A percentile compares a stretch with the other conserved stretches of the same genome.
phyloP scores from a whole-genome alignment of 2,888 invertebrate genomes.

The Esperia sulphurella region DNA sequence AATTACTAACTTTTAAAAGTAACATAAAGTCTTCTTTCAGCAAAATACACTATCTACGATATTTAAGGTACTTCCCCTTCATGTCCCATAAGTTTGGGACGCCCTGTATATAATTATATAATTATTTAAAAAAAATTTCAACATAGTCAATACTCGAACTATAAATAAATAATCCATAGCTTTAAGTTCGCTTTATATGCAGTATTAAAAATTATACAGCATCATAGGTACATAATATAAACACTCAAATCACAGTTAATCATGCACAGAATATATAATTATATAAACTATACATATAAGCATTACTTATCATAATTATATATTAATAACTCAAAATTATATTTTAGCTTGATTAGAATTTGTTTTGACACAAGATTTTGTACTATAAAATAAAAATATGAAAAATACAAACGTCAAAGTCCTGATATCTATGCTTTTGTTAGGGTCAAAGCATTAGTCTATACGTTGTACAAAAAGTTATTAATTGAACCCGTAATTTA shows the following conservation, averaged over 20 bases:
- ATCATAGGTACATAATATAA: slow-evolving; percentile 14
- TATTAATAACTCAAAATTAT: no score
- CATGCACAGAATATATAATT: slow-evolving; percentile 16
- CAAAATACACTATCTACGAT: no score
- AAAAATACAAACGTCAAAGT: neutral
- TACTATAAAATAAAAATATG: neutral
- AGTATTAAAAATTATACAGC: slow-evolving; percentile 17
- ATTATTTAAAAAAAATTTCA: neutral
- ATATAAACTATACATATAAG: neutral
- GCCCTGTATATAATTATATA: no score
- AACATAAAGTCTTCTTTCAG: no score
- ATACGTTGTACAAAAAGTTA: no score
- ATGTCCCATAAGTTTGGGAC: no score
- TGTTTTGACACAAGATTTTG: neutral
- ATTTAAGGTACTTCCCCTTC: no score
- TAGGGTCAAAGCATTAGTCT: no score
- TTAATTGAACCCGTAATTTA: no score
- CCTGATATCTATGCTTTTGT: no score
- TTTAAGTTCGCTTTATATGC: slow-evolving; percentile 11
- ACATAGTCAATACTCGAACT: neutral
- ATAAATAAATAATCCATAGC: slow-evolving; percentile 7
- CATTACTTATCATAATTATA: no score
- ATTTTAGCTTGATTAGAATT: neutral
- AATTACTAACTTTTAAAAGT: no score
- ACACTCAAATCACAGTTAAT: slow-evolving; percentile 20